Base-by-base conservation (phyloP, 2,888 invertebrate species). In the Drosophila birchii region DNA sequence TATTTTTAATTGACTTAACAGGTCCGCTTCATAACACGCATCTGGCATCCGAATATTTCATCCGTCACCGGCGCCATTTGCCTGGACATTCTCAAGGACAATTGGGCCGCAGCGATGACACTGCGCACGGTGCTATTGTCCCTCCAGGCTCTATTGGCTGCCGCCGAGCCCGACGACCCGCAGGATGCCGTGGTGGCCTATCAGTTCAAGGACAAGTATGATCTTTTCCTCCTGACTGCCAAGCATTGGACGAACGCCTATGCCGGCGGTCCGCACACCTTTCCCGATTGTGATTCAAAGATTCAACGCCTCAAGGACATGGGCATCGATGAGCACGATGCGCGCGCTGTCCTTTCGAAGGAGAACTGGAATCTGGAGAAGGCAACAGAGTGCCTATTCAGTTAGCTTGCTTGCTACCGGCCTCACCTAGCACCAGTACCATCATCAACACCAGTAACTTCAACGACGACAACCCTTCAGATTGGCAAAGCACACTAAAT, bases 41-140 rank as follows among this genome's bases (percentile, higher is more conserved):
- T 99, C 92, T 99, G 99, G 99, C 99, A 99, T 94, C 99, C 99
- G 61, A 99, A 99, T 93, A 98, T 99, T 90, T 99, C 99, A 58
- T 99, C 99, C 18, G 99, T 98, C 18, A 99, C 99, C 0, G 98
- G 98, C 66, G 98, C 98, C 56, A 99, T 99, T 90, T 99, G 99
- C 93, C 94, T 99, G 93, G 99, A 99, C 93, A 99, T 99, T 90
- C 94, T 99, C 66, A 99, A 99, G 94, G 98, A 98, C 91, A 97
- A 98, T 93, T 98, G 98, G 99, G 99, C 99, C 75, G 99, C 99
- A 58, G 99, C 99, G 9, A 97, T 99, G 95, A 99, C 99, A 0
- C 93, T 99, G 75, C 95, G 99, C 76, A 99, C 99, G 36, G 99
- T 99, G 34, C 93, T 99, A 68, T 93, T 99, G 34, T 99, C 99